Evolutionary conservation across 2,888 invertebrate species (phyloP).

Genomic region (Heliconius sara): DNA sequence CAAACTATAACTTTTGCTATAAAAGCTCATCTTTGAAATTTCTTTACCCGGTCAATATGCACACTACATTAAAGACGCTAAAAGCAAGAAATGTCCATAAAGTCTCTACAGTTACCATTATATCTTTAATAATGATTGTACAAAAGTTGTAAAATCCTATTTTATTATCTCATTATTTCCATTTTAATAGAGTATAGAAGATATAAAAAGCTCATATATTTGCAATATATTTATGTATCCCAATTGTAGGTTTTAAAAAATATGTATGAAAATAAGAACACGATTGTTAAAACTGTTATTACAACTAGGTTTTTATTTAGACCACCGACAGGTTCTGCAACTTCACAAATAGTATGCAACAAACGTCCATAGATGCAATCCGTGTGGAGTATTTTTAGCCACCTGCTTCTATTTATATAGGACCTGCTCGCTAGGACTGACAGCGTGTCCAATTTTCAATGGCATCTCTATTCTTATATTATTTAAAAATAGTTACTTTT

Average conservation of each 20-base stretch:
- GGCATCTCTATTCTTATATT: conserved; percentile 51
- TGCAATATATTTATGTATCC: conserved; percentile 12
- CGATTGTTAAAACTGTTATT: conserved; percentile 27
- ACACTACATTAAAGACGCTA: conserved; percentile 12
- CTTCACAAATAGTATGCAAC: conserved; percentile 33
- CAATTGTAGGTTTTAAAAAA: conserved; percentile 25
- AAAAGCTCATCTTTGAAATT: conserved; percentile 19
- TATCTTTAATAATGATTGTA: conserved; percentile 27
- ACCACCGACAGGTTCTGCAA: conserved; percentile 33
- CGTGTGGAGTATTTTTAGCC: conserved; percentile 76
- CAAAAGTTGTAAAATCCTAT: conserved; percentile 25
- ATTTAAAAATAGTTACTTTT: conserved; percentile 45
- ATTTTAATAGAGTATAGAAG: conserved; percentile 27
- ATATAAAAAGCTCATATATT: conserved; percentile 10
- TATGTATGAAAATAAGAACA: conserved; percentile 20
- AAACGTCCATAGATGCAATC: conserved; percentile 69
- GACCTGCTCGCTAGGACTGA: conserved; percentile 69
- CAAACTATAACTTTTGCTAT: conserved; percentile 43
- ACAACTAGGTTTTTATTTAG: conserved; percentile 35
- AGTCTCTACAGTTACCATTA: conserved; percentile 19
- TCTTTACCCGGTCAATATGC: conserved; percentile 12
- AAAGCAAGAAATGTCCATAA: conserved; percentile 22
- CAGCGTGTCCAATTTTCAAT: conserved; percentile 66
- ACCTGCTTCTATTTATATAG: conserved; percentile 72
- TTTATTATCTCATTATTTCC: conserved; percentile 24